Evolutionary conservation across 2,888 invertebrate genomes (phyloP), one percentile per base, ranked within the genome.

Genomic region (Drosophila merina): DNA sequence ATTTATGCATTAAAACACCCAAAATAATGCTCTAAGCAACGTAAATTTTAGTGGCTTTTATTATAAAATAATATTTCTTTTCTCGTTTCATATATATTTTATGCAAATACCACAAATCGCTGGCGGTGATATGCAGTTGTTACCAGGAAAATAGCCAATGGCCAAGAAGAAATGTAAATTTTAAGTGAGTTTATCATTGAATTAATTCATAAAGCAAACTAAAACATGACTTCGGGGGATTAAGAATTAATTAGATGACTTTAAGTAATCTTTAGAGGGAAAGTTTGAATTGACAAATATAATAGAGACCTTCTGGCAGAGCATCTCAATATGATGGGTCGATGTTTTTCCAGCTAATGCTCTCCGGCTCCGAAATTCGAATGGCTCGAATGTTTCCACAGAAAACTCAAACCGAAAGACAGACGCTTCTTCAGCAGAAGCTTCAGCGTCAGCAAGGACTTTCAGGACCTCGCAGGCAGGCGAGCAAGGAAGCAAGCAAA

Each of bases 381-480:
- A 26, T 63, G 20, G 58, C 68, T 78, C 76, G 74, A 81, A 87
- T 87, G 74, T 78, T 85, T 74, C 76, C 72, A 73, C 75, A 85
- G 20, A 20, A 57, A 80, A 84, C 82, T 78, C 85, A 86, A 78
- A 73, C 76, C 85, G 80, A 75, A 77, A 20, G 85, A 84, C 81
- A 72, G 66, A 51, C 64, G 44, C 58, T 57, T 62, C 72, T 42
- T 50, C 56, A 40, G 40, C 78, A 40, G 42, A 49, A 49, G 54
- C 72, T 77, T 70, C 74, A 28, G 51, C 62, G 36, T 59, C 52
- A 38, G 55, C 68, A 67, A 68, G 68, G 55, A 66, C 56, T 56
- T 48, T 20, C 56, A 49, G 71, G 55, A 64, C 50, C 55, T 55
- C 20, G 20, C 20, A 20, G 20, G 20, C 14, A 14, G 14, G 14